These are phyloP conservation scores for Desmophyllum pertusum DNA, from an alignment of 92 coral and sea anemone genomes.

Conservation along the genomic window DNA sequence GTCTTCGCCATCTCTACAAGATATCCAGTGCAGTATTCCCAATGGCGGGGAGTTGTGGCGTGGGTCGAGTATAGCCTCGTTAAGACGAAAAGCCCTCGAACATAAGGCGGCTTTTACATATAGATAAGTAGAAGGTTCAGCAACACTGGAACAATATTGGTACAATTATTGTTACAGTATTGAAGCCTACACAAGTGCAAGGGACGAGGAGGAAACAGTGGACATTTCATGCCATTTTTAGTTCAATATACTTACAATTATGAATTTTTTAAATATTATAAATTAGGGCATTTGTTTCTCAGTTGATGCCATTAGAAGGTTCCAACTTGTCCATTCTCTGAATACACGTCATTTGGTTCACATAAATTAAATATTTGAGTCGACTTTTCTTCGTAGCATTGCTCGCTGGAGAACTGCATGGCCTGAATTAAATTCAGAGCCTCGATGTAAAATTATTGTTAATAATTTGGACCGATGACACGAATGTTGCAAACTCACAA, in stretches of 20 bases:
- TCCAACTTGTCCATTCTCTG: background rate
- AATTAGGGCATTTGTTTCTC: background rate
- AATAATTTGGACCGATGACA: background rate
- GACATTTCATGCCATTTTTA: background rate
- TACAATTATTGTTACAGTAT: background rate
- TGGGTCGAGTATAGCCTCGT: conserved; percentile 96
- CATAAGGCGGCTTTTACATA: conserved; percentile 83
- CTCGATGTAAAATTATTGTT: background rate
- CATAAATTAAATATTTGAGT: no score
- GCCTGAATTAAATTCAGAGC: background rate
- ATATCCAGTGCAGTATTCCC: conserved; percentile 92
- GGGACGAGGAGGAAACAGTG: background rate
- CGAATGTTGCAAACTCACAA: background rate
- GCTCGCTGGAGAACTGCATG: background rate
- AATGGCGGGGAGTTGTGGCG: conserved; percentile 99
- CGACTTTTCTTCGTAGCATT: background rate
- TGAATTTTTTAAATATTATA: background rate
- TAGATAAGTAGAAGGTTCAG: conserved; percentile 59
- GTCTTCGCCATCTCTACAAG: conserved; percentile 98
- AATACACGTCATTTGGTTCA: background rate
- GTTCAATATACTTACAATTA: conserved; percentile 10
- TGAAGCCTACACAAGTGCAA: background rate
- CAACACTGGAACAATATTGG: background rate
- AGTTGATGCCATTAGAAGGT: background rate
- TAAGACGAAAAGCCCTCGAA: conserved; percentile 96